Evolutionary conservation across 2,888 invertebrate species (phyloP).

Genomic region (Limnephilus auricula): DNA sequence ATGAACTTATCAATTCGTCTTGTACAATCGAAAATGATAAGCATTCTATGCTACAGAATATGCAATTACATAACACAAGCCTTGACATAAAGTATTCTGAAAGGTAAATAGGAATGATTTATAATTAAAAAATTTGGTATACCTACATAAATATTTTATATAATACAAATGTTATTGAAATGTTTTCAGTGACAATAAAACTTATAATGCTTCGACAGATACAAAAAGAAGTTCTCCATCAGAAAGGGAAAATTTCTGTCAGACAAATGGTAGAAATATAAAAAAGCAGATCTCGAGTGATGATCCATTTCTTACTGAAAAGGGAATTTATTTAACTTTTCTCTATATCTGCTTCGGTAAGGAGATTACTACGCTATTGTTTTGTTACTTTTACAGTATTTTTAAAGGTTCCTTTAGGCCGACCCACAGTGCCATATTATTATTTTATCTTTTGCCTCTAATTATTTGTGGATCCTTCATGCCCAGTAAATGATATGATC

Average conservation of each 20-base stretch:
- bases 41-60: not conserved
- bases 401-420: too few relatives aligned
- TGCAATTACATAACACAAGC: not conserved
- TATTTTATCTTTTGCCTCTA: not conserved
- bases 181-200: not conserved
- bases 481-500: not conserved
- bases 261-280: not conserved
- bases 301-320: conserved; percentile 78
- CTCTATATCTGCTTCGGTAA: conserved; percentile 75
- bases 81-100: not conserved
- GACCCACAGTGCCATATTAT: too few relatives aligned
- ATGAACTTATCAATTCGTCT: not conserved
- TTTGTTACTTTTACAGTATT: not conserved
- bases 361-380: not conserved
- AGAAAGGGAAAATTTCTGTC: not conserved
- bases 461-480: not conserved
- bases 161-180: not conserved
- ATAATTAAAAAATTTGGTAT: not conserved
- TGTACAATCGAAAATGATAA: not conserved
- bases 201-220: not conserved
- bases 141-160: not conserved
- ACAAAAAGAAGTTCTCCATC: not conserved
- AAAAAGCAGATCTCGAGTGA: conserved; percentile 60
- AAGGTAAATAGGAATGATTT: not conserved
- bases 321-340: conserved; percentile 79